A percentile compares a stretch with the other conserved stretches of the same genome.
Conservation (phyloP, 2,888 invertebrate species). For the Malachius bipustulatus region DNA sequence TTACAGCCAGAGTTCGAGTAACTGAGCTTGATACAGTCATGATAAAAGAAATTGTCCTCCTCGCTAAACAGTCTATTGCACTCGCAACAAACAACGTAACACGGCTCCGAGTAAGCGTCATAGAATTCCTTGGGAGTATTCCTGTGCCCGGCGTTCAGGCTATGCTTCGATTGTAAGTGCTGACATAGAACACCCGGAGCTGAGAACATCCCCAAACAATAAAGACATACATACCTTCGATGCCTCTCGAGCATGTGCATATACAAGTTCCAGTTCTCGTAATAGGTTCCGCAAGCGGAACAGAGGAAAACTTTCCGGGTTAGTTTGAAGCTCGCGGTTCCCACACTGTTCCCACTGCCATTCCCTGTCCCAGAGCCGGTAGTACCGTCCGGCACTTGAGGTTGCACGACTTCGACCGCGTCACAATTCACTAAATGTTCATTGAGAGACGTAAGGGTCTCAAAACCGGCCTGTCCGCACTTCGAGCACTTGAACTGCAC, state of each 20-base stretch:
- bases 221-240: slow-evolving; percentile 68
- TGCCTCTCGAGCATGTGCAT: slow-evolving; percentile 75
- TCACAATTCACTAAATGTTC: slow-evolving; percentile 56
- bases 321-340: slow-evolving; percentile 48
- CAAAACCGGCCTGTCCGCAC: slow-evolving; percentile 57
- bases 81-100: slow-evolving; percentile 68
- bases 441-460: slow-evolving; percentile 52
- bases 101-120: slow-evolving; percentile 51
- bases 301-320: slow-evolving; percentile 72
- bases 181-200: slow-evolving; percentile 66
- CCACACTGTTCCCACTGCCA: no score
- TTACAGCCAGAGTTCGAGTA: slow-evolving; percentile 14
- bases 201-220: slow-evolving; percentile 73
- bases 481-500: slow-evolving; percentile 63
- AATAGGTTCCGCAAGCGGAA: slow-evolving; percentile 71
- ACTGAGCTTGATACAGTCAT: slow-evolving; percentile 44
- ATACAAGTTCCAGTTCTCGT: slow-evolving; percentile 78
- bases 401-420: slow-evolving; percentile 22
- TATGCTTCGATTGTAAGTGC: slow-evolving; percentile 68
- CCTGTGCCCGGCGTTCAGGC: slow-evolving; percentile 58
- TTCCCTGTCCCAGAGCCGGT: no score
- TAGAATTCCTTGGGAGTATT: slow-evolving; percentile 56
- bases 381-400: slow-evolving; percentile 31
- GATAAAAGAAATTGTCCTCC: slow-evolving; percentile 63
- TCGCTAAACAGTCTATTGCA: slow-evolving; percentile 70